Evolutionary conservation across 2,113 vertebrate genomes (phyloP), one percentile per base, ranked within the genome.

Genomic region (Burhinus oedicnemus): DNA sequence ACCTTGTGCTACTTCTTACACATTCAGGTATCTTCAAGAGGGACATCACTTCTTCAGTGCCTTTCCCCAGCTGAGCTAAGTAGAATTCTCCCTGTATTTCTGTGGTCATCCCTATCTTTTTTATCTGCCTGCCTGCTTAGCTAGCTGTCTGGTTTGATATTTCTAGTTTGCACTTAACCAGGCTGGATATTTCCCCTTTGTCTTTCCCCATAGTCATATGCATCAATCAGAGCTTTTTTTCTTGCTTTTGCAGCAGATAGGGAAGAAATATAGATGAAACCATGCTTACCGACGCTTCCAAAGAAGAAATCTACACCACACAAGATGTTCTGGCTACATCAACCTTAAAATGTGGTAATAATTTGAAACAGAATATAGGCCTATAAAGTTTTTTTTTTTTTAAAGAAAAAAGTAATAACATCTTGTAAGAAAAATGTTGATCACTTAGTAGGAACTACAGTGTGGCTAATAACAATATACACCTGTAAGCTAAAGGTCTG

Each of bases 81-180:
- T 65, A 38, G 15, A 92, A 86, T 58, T 94, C 61, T 87, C 42
- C 52, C 25, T 75, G 68, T 42, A 45, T 61, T 87, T 91, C 70
- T 62, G 36, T 55, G 45, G 49, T 54, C 8, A 91, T 65, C 61
- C 30, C 54, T 89, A 72, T 77, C 55, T 68, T 75, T 87, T 87
- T 87, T 45, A 89, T 70, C 89, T 87, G 36, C 5, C 34, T 45
- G 36, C 68, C 55, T 90, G 69, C 66, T 85, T 93, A 93, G 66
- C 49, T 70, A 90, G 85, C 79, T 92, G 93, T 92, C 96, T 92
- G 55, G 51, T 89, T 95, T 91, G 57, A 79, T 95, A 91, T 93
- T 91, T 96, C 87, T 64, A n/a, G 66, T 58, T 84, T 79, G 70
- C 49, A 85, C 12, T 94, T 83, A 76, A 87, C 66, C 38, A 65